These are phyloP conservation scores for Drosophila sturtevanti DNA, from an alignment of 1,140 invertebrate genomes.

Conservation along the genomic window DNA sequence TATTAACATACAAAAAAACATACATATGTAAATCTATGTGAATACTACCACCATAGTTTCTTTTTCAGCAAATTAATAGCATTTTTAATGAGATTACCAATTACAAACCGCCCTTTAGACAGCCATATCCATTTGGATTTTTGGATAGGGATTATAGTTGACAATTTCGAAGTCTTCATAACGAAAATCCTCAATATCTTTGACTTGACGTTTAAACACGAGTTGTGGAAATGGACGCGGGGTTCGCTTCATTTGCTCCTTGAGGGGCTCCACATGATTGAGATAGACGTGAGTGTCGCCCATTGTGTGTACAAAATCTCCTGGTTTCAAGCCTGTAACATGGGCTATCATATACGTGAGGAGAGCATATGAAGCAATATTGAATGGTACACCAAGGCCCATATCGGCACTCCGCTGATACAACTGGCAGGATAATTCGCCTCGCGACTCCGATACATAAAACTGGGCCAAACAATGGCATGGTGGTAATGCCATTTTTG, in stretches of 20 bases:
- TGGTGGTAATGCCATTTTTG: constrained; percentile 97
- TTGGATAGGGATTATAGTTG: constrained; percentile 94
- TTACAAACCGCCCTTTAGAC: constrained; percentile 85
- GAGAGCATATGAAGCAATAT: constrained; percentile 98
- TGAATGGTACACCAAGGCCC: constrained; percentile 99
- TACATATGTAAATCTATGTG: not conserved
- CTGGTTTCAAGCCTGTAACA: constrained; percentile 94
- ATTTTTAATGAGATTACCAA: constrained; percentile 1
- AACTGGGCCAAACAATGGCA: constrained; percentile 98
- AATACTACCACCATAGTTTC: no score
- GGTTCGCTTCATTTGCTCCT: constrained; percentile 91
- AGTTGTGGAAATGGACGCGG: constrained; percentile 94
- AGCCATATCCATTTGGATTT: constrained; percentile 98
- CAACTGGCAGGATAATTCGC: constrained; percentile 93
- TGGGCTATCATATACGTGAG: constrained; percentile 98
- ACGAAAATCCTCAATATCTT: constrained; percentile 95
- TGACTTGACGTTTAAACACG: constrained; percentile 87
- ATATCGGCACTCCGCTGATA: constrained; percentile 99
- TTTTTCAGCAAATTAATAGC: not conserved
- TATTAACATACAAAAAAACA: not conserved
- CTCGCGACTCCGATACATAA: constrained; percentile 90
- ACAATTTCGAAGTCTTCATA: constrained; percentile 94
- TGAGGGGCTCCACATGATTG: constrained; percentile 94
- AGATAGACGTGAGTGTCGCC: constrained; percentile 98
- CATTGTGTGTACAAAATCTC: constrained; percentile 97